Percentiles rank a stretch among this genome's conserved stretches.
Evolutionary conservation across 1,140 invertebrate genomes (phyloP).

Genomic region (Himalopsyche phryganea): DNA sequence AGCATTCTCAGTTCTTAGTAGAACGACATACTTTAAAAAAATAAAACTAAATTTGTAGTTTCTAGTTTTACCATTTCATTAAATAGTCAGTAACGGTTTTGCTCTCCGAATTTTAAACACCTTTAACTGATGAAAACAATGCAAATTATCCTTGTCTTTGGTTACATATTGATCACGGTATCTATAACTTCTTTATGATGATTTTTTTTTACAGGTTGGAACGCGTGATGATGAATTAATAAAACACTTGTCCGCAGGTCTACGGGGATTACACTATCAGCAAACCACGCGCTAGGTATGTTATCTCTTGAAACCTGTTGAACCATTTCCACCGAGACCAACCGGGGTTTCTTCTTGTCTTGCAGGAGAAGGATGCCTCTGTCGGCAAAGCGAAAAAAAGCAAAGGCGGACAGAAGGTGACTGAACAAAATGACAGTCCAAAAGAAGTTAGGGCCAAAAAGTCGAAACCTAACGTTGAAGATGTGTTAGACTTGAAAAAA

Average conservation of each 20-base stretch:
- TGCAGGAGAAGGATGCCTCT: constrained; percentile 44
- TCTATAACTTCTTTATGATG: too few species aligned
- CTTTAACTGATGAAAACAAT: too few species aligned
- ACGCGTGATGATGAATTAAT: constrained; percentile 48
- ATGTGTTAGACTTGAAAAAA: too few species aligned
- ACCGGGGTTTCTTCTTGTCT: constrained; percentile 40
- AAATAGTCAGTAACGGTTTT: too few species aligned
- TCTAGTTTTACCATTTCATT: too few species aligned
- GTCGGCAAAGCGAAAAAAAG: constrained; percentile 21
- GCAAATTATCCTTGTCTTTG: too few species aligned
- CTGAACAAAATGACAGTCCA: constrained; percentile 33
- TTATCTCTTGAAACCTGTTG: constrained; percentile 41
- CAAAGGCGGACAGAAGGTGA: constrained; percentile 15
- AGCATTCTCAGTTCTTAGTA: too few species aligned
- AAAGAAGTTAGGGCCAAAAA: constrained; percentile 9
- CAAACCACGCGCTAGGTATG: constrained; percentile 57
- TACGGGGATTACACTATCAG: constrained; percentile 42
- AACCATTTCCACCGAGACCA: constrained; percentile 42
- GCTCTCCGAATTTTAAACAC: too few species aligned
- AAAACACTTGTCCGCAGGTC: constrained; percentile 56
- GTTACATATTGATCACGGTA: too few species aligned
- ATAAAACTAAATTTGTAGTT: too few species aligned
- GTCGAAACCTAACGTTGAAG: neutral
- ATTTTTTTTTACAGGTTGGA: constrained; percentile 51
- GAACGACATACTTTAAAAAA: too few species aligned